phyloP scores from a whole-genome alignment of 1,140 invertebrate genomes.

The Andrena cerasifolii region DNA sequence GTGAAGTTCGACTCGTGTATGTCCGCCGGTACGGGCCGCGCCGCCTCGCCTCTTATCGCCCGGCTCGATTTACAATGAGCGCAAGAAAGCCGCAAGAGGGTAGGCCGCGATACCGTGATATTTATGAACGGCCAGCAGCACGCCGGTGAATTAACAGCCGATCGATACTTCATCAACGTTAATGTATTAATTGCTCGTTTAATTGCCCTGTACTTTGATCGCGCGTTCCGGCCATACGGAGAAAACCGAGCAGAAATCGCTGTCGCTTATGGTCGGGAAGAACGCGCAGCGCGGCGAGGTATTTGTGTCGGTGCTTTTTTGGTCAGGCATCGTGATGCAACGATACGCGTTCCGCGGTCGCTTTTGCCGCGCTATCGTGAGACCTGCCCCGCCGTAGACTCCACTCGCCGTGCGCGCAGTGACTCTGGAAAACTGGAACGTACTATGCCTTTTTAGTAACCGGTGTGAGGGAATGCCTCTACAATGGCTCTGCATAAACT shows the following conservation, averaged over 20 bases:
- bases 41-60: conserved; percentile 10
- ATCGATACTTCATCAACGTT: conserved; percentile 48
- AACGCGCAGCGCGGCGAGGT: background rate
- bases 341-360: background rate
- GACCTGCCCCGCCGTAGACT: background rate
- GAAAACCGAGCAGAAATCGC: conserved; percentile 43
- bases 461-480: background rate
- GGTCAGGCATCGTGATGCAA: conserved; percentile 24
- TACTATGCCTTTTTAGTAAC: background rate
- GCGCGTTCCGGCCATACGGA: background rate
- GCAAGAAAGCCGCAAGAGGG: conserved; percentile 23
- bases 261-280: conserved; percentile 17
- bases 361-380: conserved; percentile 9
- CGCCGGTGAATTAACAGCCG: conserved; percentile 29
- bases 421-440: conserved; percentile 29
- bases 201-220: conserved; percentile 44
- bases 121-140: conserved; percentile 8
- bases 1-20: background rate
- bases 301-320: conserved; percentile 26
- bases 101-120: conserved; percentile 17
- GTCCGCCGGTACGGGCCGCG: background rate
- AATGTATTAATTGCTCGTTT: conserved; percentile 48
- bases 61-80: conserved; percentile 18
- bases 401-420: background rate
- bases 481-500: too few species aligned